A percentile compares a stretch with the other conserved stretches of the same genome.
These are phyloP conservation scores for Molanna angustata DNA, from an alignment of 2,888 invertebrate genomes.

Conservation along the genomic window DNA sequence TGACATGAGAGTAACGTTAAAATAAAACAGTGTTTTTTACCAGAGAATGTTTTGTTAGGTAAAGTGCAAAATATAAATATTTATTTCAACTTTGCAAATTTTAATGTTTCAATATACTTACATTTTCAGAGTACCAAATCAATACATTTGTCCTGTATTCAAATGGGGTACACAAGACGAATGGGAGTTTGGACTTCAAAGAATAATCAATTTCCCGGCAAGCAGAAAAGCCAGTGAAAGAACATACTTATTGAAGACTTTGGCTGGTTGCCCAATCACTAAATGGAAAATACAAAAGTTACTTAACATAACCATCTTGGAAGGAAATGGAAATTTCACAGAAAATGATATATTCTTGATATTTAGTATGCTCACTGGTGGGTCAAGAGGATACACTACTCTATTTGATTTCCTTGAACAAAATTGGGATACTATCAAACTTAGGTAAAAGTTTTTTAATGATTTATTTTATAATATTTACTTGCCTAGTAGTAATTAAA, in stretches of 20 bases:
- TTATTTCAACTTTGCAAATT: too few species aligned
- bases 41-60: constrained; percentile 1
- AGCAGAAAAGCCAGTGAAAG: constrained; percentile 70
- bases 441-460: constrained; percentile 49
- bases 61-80: neutral
- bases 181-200: constrained; percentile 78
- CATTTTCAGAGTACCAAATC: constrained; percentile 64
- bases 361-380: constrained; percentile 70
- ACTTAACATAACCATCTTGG: constrained; percentile 66
- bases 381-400: constrained; percentile 68
- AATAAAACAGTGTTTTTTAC: too few species aligned
- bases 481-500: too few species aligned
- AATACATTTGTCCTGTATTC: constrained; percentile 78
- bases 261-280: constrained; percentile 77
- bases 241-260: constrained; percentile 71
- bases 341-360: constrained; percentile 74
- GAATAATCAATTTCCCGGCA: constrained; percentile 72
- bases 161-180: constrained; percentile 77
- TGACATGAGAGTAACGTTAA: too few species aligned
- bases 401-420: constrained; percentile 67
- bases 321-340: constrained; percentile 69
- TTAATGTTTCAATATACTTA: constrained; percentile 1
- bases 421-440: constrained; percentile 68
- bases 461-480: neutral
- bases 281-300: constrained; percentile 64